Conservation (phyloP, 1,140 invertebrate species). For the Cyphomyrmex costatus region DNA sequence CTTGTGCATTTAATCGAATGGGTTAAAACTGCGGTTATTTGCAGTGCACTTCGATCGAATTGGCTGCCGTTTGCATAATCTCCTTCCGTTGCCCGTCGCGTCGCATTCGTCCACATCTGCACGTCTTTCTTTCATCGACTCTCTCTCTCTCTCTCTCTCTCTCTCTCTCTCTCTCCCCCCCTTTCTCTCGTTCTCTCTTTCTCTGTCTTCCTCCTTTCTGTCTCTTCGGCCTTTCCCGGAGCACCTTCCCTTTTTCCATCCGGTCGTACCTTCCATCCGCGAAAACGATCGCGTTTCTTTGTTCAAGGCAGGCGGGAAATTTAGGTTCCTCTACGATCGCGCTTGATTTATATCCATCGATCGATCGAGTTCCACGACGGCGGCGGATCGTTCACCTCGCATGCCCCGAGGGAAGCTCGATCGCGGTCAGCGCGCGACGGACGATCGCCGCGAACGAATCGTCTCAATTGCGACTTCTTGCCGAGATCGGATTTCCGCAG, state of each 20-base stretch:
- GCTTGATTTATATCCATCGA: conserved; percentile 55
- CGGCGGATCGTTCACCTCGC: conserved; percentile 1
- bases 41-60: conserved; percentile 86
- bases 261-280: conserved; percentile 4
- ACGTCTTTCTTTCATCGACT: conserved; percentile 56
- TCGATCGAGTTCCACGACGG: conserved; percentile 49
- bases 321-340: conserved; percentile 33
- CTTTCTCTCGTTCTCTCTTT: neutral
- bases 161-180: neutral
- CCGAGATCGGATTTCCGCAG: conserved; percentile 18
- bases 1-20: conserved; percentile 82
- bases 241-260: conserved; percentile 26
- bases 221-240: conserved; percentile 6
- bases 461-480: conserved; percentile 50
- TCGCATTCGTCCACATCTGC: conserved; percentile 54
- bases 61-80: conserved; percentile 86
- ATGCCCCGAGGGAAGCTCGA: conserved; percentile 1
- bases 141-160: conserved; percentile 41
- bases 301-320: conserved; percentile 25
- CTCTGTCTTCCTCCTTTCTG: neutral
- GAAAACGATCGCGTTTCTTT: conserved; percentile 52
- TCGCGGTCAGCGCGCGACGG: conserved; percentile 7
- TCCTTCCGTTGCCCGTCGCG: conserved; percentile 53
- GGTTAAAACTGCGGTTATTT: conserved; percentile 86
- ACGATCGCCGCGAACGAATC: conserved; percentile 26